Percentiles rank a stretch among this genome's conserved stretches.
These are phyloP conservation scores for Larimichthys crocea DNA, from an alignment of 2,113 vertebrate genomes.

Conservation along the genomic window DNA sequence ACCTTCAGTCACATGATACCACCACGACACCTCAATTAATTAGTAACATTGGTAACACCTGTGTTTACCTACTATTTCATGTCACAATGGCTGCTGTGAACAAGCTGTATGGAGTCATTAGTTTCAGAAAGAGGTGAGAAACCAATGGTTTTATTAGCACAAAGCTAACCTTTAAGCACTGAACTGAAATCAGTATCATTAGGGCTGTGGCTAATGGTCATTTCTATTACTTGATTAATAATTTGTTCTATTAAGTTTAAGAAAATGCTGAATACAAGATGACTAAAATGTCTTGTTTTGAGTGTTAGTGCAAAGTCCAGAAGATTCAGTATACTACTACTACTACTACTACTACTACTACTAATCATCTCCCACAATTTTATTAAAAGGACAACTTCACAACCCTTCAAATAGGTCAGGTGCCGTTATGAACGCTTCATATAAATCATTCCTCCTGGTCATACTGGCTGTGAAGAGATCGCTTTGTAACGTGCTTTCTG, in stretches of 20 bases:
- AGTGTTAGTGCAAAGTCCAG: too few relatives aligned
- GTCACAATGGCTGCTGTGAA: too few relatives aligned
- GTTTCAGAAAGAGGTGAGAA: not conserved
- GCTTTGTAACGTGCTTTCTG: too few relatives aligned
- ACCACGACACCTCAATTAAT: not conserved
- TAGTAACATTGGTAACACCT: too few relatives aligned
- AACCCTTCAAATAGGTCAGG: too few relatives aligned
- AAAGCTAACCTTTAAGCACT: not conserved
- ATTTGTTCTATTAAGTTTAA: not conserved
- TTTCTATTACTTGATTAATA: not conserved
- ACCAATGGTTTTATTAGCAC: not conserved
- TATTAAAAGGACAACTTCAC: too few relatives aligned
- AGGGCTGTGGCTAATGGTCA: not conserved
- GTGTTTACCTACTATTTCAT: too few relatives aligned
- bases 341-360: too few relatives aligned
- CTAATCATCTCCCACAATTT: too few relatives aligned
- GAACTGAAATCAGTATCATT: not conserved
- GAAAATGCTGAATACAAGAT: not conserved
- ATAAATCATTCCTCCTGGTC: too few relatives aligned
- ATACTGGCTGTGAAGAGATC: too few relatives aligned
- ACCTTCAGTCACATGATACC: constrained; percentile 23
- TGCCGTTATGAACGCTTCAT: too few relatives aligned
- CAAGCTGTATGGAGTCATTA: not conserved
- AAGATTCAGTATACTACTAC: not conserved
- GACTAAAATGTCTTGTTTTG: not conserved